Percentiles rank a stretch among this genome's conserved stretches.
Evolutionary conservation across 2,888 invertebrate species (phyloP).

Genomic region (Mantis religiosa): DNA sequence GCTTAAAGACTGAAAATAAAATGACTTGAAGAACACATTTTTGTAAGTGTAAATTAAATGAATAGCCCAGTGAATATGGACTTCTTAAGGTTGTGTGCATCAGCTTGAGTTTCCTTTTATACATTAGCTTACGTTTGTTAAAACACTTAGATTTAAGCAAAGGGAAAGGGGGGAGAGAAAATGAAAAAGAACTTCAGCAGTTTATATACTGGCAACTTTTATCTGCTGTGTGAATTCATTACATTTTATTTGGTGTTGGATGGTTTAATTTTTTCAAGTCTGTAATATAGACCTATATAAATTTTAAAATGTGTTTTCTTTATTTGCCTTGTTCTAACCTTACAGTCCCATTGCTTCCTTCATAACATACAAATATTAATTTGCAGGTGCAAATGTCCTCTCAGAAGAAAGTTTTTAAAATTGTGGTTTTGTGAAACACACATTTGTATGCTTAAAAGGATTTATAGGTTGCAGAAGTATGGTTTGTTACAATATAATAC

Average conservation of each 20-base stretch:
- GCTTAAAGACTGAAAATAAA: neutral
- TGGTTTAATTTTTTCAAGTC: neutral
- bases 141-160: neutral
- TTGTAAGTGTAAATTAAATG: neutral
- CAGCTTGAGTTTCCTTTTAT: neutral
- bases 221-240: neutral
- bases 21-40: neutral
- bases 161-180: neutral
- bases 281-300: neutral
- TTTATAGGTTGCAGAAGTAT: no score
- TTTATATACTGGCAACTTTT: neutral
- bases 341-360: no score
- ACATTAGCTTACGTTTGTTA: neutral
- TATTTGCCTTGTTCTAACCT: neutral
- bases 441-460: no score
- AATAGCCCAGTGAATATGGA: neutral
- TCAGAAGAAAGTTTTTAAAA: no score
- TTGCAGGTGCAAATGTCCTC: no score
- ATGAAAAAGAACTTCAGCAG: neutral
- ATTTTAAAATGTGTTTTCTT: neutral
- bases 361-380: no score
- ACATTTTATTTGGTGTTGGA: conserved; percentile 20
- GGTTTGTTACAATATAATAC: no score
- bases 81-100: neutral
- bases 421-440: no score